Base-by-base conservation (phyloP, 2,113 vertebrate genomes). In the Raja brachyura region DNA sequence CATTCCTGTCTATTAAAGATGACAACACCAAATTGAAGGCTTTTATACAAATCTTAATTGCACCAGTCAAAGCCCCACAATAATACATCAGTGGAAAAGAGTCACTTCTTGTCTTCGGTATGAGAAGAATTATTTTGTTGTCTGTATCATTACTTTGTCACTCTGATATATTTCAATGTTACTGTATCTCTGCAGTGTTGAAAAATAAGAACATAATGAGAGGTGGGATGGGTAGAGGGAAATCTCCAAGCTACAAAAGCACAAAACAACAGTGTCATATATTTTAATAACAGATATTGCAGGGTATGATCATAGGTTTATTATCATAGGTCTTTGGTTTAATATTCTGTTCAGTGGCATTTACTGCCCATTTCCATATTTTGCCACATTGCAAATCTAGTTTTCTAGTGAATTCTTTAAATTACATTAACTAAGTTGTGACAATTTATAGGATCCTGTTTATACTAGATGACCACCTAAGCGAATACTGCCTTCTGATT, bases 1-100 rank as follows among this genome's bases (percentile, higher is more conserved):
- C 93, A 88, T 73, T 96, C 95, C 96, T 93, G 94, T 94, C 95
- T 96, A 96, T 96, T 95, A 94, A 95, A 96, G 95, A 94, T 95
- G 96, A 96, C 96, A 95, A 94, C 94, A 94, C 95, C 95, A 96
- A 96, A 94, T 95, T 95, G 94, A 93, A 95, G 94, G 94, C 94
- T 95, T 94, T 95, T 94, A 94, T 94, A 94, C 94, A 94, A 94
- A 95, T 95, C 95, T 95, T 95, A 94, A 95, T 94, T 94, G 96
- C 95, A 96, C 94, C 78, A 63, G 95, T 95, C 94, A 94, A 95
- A 95, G 95, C 96, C 95, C 94, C 94, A 95, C 95, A 95, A 94
- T 93, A 94, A 93, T 54, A 73, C 88, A 73, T 20, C 33, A 48
- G 33, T 92, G 33, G 16, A 73, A 92, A 92, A 63, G 11, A 20